A percentile compares a stretch with the other conserved stretches of the same genome.
Conservation (phyloP, 1,140 invertebrate genomes). For the Trigoniulus corallinus region DNA sequence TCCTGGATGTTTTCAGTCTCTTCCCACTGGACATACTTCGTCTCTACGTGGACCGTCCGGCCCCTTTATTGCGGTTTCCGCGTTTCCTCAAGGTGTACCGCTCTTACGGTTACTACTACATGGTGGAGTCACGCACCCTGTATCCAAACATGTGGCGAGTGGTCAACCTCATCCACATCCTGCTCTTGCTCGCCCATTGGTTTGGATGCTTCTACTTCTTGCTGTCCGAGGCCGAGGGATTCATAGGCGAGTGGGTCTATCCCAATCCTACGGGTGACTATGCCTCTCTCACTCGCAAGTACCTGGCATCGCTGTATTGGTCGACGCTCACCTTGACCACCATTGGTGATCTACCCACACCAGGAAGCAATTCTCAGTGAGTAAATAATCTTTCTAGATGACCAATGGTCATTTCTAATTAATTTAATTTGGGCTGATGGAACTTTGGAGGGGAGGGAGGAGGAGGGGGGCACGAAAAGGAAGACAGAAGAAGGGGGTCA, state of each 20-base stretch:
- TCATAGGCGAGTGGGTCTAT: conserved; percentile 82
- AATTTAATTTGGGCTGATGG: too few species aligned
- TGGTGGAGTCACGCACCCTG: conserved; percentile 84
- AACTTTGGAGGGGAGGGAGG: too few species aligned
- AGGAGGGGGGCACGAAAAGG: too few species aligned
- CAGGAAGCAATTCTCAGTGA: conserved; percentile 90
- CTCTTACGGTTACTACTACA: conserved; percentile 83
- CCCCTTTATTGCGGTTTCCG: conserved; percentile 26
- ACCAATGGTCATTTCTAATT: too few species aligned
- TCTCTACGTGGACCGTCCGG: conserved; percentile 43
- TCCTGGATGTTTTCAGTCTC: conserved; percentile 68
- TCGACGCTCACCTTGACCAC: conserved; percentile 91
- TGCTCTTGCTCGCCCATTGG: conserved; percentile 88
- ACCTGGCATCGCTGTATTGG: conserved; percentile 88
- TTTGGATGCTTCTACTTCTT: conserved; percentile 95
- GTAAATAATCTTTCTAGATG: too few species aligned
- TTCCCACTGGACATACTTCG: conserved; percentile 73
- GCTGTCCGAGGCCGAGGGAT: conserved; percentile 76
- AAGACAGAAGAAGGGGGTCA: too few species aligned
- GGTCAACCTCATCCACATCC: conserved; percentile 82
- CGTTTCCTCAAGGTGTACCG: conserved; percentile 59
- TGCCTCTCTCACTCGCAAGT: conserved; percentile 71
- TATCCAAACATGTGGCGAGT: conserved; percentile 95
- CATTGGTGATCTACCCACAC: conserved; percentile 84
- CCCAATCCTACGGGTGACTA: conserved; percentile 56